phyloP scores from a whole-genome alignment of 2,888 invertebrate genomes.

The Brenthis hecate region DNA sequence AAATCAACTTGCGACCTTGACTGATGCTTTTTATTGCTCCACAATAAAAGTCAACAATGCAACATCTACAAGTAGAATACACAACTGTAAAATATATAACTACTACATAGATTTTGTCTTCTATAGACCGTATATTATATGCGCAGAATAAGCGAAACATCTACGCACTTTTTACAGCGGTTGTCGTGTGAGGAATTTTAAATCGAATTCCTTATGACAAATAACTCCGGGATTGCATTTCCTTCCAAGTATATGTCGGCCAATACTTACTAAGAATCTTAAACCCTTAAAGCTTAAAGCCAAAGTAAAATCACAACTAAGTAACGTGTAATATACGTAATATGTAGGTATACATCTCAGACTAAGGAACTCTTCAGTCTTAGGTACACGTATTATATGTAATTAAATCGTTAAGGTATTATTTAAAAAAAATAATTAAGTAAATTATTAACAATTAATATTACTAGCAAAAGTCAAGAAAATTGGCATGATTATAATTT shows the following conservation, averaged over 20 bases:
- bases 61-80: not conserved
- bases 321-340: too few species aligned
- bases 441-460: too few species aligned
- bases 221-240: conserved; percentile 32
- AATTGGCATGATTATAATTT: too few species aligned
- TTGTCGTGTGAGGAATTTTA: conserved; percentile 35
- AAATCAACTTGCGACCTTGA: conserved; percentile 19
- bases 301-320: too few species aligned
- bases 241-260: conserved; percentile 12
- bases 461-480: too few species aligned
- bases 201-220: conserved; percentile 31
- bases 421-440: too few species aligned
- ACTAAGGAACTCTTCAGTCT: too few species aligned
- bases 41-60: conserved; percentile 16
- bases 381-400: too few species aligned
- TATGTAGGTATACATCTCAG: too few species aligned
- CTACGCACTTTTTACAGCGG: conserved; percentile 27
- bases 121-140: too few species aligned
- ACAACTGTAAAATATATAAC: not conserved
- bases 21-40: conserved; percentile 24
- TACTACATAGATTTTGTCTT: too few species aligned
- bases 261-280: conserved; percentile 1
- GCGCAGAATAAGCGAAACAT: not conserved
- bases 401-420: too few species aligned
- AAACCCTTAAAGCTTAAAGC: not conserved